Conservation (phyloP, 2,797 vertebrate genomes). For the Eremophila alpestris region DNA sequence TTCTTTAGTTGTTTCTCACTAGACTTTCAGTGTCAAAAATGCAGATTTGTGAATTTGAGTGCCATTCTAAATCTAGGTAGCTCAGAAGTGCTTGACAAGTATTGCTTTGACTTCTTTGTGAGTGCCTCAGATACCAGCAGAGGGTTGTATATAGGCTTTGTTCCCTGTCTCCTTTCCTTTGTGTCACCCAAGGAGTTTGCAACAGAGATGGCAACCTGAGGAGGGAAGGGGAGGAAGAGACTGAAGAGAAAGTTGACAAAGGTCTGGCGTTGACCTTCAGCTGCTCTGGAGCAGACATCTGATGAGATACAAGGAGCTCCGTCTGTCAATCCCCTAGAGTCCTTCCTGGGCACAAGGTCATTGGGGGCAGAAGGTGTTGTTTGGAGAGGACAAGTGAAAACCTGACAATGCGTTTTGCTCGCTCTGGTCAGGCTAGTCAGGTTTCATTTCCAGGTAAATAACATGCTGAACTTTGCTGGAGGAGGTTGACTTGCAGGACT, state of each 20-base stretch:
- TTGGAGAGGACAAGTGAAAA: not conserved
- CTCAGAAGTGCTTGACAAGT: not conserved
- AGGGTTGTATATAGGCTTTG: not conserved
- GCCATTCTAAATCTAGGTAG: not conserved
- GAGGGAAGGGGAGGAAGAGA: not conserved
- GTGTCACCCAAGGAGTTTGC: not conserved
- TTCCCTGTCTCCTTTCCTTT: not conserved
- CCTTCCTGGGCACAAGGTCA: not conserved
- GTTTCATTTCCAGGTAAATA: not conserved
- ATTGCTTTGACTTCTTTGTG: not conserved
- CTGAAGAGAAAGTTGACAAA: not conserved
- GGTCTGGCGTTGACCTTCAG: not conserved
- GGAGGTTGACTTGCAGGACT: not conserved
- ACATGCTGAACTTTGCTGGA: not conserved
- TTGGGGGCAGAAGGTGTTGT: not conserved
- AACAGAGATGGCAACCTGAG: not conserved
- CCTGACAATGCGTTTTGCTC: not conserved
- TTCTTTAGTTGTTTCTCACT: not conserved
- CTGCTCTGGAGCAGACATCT: not conserved
- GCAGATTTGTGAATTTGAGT: not conserved
- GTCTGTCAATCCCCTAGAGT: not conserved
- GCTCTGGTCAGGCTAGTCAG: not conserved
- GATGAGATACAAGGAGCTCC: not conserved
- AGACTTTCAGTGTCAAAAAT: not conserved
- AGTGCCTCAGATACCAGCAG: not conserved